A percentile compares a stretch with the other conserved stretches of the same genome.
phyloP scores from a whole-genome alignment of 2,113 vertebrate species.

The Melospiza melodia region DNA sequence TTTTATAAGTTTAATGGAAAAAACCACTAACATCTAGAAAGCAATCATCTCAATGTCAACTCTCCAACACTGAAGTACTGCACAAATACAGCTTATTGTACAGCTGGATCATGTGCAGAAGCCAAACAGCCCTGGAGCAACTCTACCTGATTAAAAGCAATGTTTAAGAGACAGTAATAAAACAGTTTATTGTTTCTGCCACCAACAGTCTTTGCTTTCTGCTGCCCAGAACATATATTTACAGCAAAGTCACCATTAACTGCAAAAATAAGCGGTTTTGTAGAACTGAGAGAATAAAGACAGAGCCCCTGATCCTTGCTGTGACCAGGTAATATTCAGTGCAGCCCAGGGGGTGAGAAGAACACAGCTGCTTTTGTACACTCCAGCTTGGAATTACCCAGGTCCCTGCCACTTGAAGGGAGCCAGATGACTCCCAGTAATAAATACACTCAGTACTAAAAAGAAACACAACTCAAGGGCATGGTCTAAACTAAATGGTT shows the following conservation, averaged over 20 bases:
- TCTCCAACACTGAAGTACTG: background rate
- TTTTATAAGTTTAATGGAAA: background rate
- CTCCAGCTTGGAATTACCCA: background rate
- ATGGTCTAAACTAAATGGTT: background rate
- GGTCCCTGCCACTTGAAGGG: background rate
- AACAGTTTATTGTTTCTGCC: slow-evolving; percentile 47
- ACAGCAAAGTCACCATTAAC: slow-evolving; percentile 27
- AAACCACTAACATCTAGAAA: background rate
- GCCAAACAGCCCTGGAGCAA: slow-evolving; percentile 13
- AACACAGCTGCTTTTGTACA: slow-evolving; percentile 11
- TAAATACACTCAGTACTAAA: background rate
- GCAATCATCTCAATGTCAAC: slow-evolving; percentile 28
- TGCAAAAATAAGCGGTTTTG: slow-evolving; percentile 51
- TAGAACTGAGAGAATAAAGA: slow-evolving; percentile 18
- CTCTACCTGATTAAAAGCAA: slow-evolving; percentile 49
- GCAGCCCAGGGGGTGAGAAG: slow-evolving; percentile 5
- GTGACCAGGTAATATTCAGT: slow-evolving; percentile 1
- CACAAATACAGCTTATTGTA: slow-evolving; percentile 16
- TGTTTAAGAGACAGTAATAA: slow-evolving; percentile 44
- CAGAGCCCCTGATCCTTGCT: slow-evolving; percentile 7
- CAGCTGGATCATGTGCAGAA: slow-evolving; percentile 21
- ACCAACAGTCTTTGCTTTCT: slow-evolving; percentile 42
- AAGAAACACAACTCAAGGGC: background rate
- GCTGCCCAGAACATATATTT: slow-evolving; percentile 46
- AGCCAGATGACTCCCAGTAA: background rate